Evolutionary conservation across 2,888 invertebrate genomes (phyloP).

Genomic region (Andrena bicolor): DNA sequence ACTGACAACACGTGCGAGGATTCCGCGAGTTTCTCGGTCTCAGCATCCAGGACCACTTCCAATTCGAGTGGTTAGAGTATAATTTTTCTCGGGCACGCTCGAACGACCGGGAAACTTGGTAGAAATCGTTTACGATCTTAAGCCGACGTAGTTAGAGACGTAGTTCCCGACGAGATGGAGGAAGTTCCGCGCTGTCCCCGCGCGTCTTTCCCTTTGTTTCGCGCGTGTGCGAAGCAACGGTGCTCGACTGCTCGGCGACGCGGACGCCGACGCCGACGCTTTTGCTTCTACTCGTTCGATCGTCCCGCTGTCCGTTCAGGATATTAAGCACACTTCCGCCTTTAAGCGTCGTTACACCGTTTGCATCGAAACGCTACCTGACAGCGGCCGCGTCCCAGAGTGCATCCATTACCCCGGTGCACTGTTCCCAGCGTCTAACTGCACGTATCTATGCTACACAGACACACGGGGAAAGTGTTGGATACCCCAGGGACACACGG

Average conservation of each 20-base stretch:
- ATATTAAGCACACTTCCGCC: constrained; percentile 37
- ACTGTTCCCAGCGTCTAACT: constrained; percentile 60
- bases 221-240: not conserved
- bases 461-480: not conserved
- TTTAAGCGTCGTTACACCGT: constrained; percentile 50
- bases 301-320: not conserved
- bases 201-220: not conserved
- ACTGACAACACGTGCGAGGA: not conserved
- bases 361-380: constrained; percentile 56
- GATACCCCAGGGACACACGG: not conserved
- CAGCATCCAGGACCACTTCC: constrained; percentile 33
- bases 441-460: constrained; percentile 44
- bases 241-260: not conserved
- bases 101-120: constrained; percentile 24
- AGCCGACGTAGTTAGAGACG: constrained; percentile 41
- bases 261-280: not conserved
- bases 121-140: constrained; percentile 50
- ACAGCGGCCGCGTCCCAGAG: constrained; percentile 54
- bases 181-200: constrained; percentile 9
- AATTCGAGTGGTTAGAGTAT: constrained; percentile 63
- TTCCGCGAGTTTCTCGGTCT: constrained; percentile 6
- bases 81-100: constrained; percentile 55
- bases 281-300: constrained; percentile 1
- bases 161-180: constrained; percentile 20
- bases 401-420: constrained; percentile 61